Base-by-base conservation (phyloP, 53 echinoderm and acorn worm species). In the Henricia sp. region DNA sequence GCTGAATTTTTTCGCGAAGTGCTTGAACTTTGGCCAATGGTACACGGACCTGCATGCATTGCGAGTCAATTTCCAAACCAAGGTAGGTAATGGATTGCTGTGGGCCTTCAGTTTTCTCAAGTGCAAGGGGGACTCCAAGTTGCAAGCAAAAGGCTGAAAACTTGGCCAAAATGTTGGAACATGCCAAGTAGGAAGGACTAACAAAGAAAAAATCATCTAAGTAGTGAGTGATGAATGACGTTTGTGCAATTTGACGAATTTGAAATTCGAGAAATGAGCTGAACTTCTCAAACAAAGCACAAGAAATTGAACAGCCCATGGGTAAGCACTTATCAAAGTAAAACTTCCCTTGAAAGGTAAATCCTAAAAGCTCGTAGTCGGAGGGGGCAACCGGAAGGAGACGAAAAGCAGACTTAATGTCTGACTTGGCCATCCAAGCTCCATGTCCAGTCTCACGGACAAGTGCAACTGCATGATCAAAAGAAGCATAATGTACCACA, bases 21-120 rank as follows among this genome's bases (percentile, higher is more conserved):
- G 57, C 59, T 38, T 20, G 1, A 35, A 77, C 55, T 16, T 77
- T 58, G 40, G 1, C 59, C 6, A 3, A 0, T 4, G 77, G 77
- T 6, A 77, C 77, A 3, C 58, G 59, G 0, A 77, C 59, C 14
- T 57, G 1, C 3, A 2, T 1, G 40, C 8, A 1, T 21, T 30
- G 5, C 3, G 73, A 2, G 9, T 72, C 32, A 28, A 72, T 52
- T 27, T 72, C 73, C n/a, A 72, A 53, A 17, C 73, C 73, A 2
- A 72, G 33, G 29, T 27, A 72, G 2, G 73, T 72, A 3, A 77
- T 58, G 2, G 16, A 4, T 39, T 53, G 77, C 37, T 1, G 2
- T 3, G 77, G 77, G 40, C 77, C 58, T 1, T 36, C 57, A 6
- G 77, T 77, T 21, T 77, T 77, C 9, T 57, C 59, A 37, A 4